These are phyloP conservation scores for Caradrina kadenii DNA, from an alignment of 2,888 invertebrate species.

Conservation along the genomic window DNA sequence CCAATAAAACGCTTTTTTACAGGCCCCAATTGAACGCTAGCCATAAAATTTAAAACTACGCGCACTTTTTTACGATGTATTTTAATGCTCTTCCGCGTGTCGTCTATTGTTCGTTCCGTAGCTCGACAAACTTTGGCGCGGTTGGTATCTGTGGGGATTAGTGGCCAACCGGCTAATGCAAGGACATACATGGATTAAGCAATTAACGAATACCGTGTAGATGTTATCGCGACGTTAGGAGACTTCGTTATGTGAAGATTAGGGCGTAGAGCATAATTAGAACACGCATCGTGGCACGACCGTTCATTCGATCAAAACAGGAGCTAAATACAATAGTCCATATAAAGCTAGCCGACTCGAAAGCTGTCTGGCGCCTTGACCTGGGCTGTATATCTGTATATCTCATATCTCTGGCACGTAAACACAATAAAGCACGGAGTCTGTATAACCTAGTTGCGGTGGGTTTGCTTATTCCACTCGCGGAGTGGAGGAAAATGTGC, in stretches of 20 bases:
- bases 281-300: slow-evolving; percentile 79
- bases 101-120: slow-evolving; percentile 80
- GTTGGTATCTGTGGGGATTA: slow-evolving; percentile 75
- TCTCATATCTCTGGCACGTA: slow-evolving; percentile 89
- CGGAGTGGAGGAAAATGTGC: slow-evolving; percentile 74
- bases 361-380: slow-evolving; percentile 89
- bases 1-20: slow-evolving; percentile 89
- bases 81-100: slow-evolving; percentile 87
- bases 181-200: slow-evolving; percentile 84
- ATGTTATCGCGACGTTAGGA: slow-evolving; percentile 74
- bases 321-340: slow-evolving; percentile 83
- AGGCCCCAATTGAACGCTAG: slow-evolving; percentile 87
- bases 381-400: slow-evolving; percentile 81
- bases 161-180: slow-evolving; percentile 65
- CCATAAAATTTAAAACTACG: slow-evolving; percentile 88
- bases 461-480: slow-evolving; percentile 83
- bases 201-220: slow-evolving; percentile 78
- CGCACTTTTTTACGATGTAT: slow-evolving; percentile 86
- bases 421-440: slow-evolving; percentile 87
- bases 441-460: slow-evolving; percentile 85
- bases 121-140: slow-evolving; percentile 60
- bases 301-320: slow-evolving; percentile 73
- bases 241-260: slow-evolving; percentile 83
- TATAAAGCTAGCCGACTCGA: slow-evolving; percentile 84
- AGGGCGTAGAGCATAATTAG: slow-evolving; percentile 77